These are phyloP conservation scores for Acanthornis magna DNA, from an alignment of 2,797 vertebrate genomes.

Conservation along the genomic window DNA sequence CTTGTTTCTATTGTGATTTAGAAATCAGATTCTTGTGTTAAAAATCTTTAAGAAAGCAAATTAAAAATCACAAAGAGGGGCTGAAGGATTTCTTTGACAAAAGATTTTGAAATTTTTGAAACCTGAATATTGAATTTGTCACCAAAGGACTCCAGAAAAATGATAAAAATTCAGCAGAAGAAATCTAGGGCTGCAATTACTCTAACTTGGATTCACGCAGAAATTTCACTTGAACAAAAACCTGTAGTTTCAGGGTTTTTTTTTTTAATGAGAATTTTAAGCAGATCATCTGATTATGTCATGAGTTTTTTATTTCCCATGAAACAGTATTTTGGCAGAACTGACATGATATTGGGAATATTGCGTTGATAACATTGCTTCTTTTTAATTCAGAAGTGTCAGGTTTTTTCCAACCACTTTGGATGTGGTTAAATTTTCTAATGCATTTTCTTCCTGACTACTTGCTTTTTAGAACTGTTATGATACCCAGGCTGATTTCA, in stretches of 20 bases:
- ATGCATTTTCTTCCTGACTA: neutral
- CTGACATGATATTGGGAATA: neutral
- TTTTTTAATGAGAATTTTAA: neutral
- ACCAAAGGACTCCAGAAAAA: neutral
- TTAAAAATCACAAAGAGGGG: neutral
- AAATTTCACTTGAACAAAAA: neutral
- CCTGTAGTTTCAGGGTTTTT: neutral
- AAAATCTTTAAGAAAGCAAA: neutral
- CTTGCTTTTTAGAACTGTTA: neutral
- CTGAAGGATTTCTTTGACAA: neutral
- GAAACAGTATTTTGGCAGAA: neutral
- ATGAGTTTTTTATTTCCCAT: neutral
- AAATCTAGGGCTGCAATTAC: neutral
- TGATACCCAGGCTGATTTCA: neutral
- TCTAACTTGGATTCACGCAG: neutral
- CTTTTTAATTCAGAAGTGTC: neutral
- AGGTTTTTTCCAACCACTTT: neutral
- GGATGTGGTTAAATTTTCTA: neutral
- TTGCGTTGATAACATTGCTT: neutral
- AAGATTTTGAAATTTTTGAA: neutral
- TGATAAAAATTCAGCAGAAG: neutral
- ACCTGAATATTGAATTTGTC: neutral
- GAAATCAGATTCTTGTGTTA: neutral
- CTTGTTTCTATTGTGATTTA: neutral
- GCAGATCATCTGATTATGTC: neutral